These are phyloP conservation scores for Azemiops feae DNA, from an alignment of 2,113 vertebrate genomes.

Conservation along the genomic window DNA sequence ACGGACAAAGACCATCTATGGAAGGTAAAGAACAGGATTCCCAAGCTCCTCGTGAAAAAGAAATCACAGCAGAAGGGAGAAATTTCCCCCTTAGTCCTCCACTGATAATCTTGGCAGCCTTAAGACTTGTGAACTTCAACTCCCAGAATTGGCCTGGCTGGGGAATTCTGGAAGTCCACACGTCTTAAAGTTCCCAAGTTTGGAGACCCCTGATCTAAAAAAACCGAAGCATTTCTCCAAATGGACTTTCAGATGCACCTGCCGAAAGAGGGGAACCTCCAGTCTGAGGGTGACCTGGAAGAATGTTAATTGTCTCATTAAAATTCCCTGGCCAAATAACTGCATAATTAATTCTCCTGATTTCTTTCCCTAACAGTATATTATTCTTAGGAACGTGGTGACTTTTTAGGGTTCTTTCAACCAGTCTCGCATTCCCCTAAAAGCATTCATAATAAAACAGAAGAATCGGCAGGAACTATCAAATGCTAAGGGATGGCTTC, in stretches of 20 bases:
- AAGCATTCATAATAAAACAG: slow-evolving; percentile 30
- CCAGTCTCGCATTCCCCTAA: slow-evolving; percentile 43
- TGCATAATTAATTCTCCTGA: slow-evolving; percentile 68
- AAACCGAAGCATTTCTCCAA: neutral
- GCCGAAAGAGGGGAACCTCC: neutral
- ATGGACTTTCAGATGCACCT: neutral
- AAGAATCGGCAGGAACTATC: neutral
- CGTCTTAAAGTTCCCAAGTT: too few species aligned
- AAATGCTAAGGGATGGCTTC: slow-evolving; percentile 2
- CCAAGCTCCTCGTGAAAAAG: neutral
- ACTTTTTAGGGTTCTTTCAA: slow-evolving; percentile 45
- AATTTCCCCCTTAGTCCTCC: neutral
- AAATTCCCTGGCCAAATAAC: slow-evolving; percentile 68
- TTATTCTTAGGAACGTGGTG: slow-evolving; percentile 58
- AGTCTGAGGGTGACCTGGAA: neutral
- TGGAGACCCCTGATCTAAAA: neutral
- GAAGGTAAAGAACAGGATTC: neutral
- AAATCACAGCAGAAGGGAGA: too few species aligned
- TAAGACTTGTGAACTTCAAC: too few species aligned
- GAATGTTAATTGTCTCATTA: slow-evolving; percentile 59
- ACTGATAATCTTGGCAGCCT: too few species aligned
- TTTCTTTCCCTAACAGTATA: slow-evolving; percentile 69
- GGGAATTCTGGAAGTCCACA: too few species aligned
- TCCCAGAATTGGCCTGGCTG: too few species aligned
- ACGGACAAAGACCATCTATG: neutral